phyloP scores from a whole-genome alignment of 2,888 invertebrate species.

The Pegoplata infirma region DNA sequence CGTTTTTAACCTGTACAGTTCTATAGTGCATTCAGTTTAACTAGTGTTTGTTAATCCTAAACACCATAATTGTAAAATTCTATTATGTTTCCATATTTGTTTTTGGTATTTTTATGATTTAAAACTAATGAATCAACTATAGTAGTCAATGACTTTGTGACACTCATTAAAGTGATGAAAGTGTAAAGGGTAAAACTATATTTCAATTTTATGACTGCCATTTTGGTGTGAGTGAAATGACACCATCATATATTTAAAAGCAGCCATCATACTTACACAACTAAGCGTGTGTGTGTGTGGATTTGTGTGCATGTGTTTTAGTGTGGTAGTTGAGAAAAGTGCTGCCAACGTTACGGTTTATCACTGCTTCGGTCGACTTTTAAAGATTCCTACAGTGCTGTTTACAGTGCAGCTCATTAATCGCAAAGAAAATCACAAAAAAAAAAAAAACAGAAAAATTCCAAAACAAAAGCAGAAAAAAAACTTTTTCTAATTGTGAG shows the following conservation, averaged over 20 bases:
- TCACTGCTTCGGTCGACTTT: conserved; percentile 48
- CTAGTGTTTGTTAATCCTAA: not conserved
- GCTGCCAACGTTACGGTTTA: conserved; percentile 4
- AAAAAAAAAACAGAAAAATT: conserved; percentile 19
- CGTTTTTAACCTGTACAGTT: not conserved
- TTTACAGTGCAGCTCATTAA: conserved; percentile 21
- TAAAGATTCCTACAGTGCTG: conserved; percentile 21
- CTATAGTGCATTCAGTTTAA: conserved; percentile 38
- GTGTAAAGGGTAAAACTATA: conserved; percentile 43
- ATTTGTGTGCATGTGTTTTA: not conserved
- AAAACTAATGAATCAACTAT: conserved; percentile 20
- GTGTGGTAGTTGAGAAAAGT: not conserved
- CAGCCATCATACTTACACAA: not conserved
- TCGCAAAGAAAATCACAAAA: conserved; percentile 9
- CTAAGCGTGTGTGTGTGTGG: not conserved
- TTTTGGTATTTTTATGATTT: not conserved
- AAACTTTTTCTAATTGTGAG: conserved; percentile 48
- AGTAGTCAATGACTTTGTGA: not conserved
- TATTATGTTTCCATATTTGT: conserved; percentile 13
- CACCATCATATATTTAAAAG: conserved; percentile 43
- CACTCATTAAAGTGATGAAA: not conserved
- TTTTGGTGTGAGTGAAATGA: conserved; percentile 73
- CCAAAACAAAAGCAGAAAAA: conserved; percentile 42
- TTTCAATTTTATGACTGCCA: conserved; percentile 66
- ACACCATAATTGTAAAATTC: not conserved